phyloP scores from a whole-genome alignment of 2,113 vertebrate genomes.

The Girardinichthys multiradiatus region DNA sequence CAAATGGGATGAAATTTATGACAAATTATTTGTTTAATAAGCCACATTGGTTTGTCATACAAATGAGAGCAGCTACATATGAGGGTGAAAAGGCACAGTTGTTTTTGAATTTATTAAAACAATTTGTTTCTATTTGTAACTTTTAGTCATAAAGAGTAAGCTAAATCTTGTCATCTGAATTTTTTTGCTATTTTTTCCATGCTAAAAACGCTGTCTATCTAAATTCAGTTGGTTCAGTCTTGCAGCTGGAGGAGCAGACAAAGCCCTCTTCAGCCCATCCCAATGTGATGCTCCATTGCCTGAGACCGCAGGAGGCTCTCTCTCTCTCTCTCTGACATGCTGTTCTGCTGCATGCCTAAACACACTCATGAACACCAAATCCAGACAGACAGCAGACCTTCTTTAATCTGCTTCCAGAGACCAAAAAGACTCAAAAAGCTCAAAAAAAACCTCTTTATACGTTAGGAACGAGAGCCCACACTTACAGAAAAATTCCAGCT shows the following conservation, averaged over 20 bases:
- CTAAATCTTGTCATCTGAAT: neutral
- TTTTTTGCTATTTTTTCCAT: neutral
- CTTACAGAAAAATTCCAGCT: slow-evolving; percentile 36
- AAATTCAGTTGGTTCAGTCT: slow-evolving; percentile 30
- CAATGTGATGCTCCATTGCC: slow-evolving; percentile 74
- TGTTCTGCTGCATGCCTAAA: slow-evolving; percentile 15
- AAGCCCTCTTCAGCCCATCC: slow-evolving; percentile 58
- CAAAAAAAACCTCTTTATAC: neutral
- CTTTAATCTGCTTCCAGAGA: slow-evolving; percentile 68
- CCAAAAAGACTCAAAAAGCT: slow-evolving; percentile 39
- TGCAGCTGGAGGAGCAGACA: slow-evolving; percentile 54
- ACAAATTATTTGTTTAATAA: slow-evolving; percentile 78
- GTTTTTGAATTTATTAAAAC: neutral
- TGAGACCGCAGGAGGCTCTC: slow-evolving; percentile 63
- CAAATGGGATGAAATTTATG: slow-evolving; percentile 77
- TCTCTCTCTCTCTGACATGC: slow-evolving; percentile 40
- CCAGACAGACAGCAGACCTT: slow-evolving; percentile 44
- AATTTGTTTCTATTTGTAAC: neutral
- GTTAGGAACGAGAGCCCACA: slow-evolving; percentile 9
- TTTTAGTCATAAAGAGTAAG: neutral
- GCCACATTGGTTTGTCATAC: slow-evolving; percentile 30
- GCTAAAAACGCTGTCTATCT: slow-evolving; percentile 2
- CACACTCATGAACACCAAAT: slow-evolving; percentile 17
- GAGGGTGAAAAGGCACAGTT: no score
- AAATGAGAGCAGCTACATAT: neutral